Evolutionary conservation across 2,888 invertebrate genomes (phyloP), one percentile per base, ranked within the genome.

Genomic region (Ellobium chinense): DNA sequence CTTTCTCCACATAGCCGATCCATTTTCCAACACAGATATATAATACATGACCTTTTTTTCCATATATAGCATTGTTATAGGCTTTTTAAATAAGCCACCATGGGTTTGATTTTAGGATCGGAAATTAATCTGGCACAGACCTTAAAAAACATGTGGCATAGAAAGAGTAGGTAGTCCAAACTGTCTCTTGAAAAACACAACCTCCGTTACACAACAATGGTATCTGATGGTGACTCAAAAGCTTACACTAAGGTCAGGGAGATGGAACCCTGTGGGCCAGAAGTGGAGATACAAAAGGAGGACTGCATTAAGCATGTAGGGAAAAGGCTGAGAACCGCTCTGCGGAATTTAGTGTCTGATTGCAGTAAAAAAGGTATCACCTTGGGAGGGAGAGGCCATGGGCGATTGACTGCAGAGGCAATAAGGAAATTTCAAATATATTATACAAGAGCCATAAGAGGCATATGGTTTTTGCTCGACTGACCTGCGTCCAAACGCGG

Each of bases 131-230:
- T 46, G 46, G 46, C 46, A 46, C 46, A 46, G 46, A 46, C 18
- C 46, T 46, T 7, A 46, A 63, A 63, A 63, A 21, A 63, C n/a
- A 80, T 60, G 76, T 66, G 77, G 80, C 80, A 74, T 24, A 21
- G 31, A 60, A 69, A 18, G 34, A 1, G 37, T 29, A n/a, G n/a
- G n/a, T n/a, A n/a, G n/a, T n/a, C n/a, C n/a, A n/a, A n/a, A n/a
- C n/a, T n/a, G n/a, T n/a, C n/a, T n/a, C n/a, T n/a, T n/a, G n/a
- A n/a, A n/a, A n/a, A n/a, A n/a, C n/a, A n/a, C n/a, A n/a, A n/a
- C n/a, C n/a, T n/a, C n/a, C n/a, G n/a, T n/a, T n/a, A n/a, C n/a
- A n/a, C n/a, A n/a, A n/a, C n/a, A n/a, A n/a, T n/a, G n/a, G n/a
- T n/a, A n/a, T n/a, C n/a, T n/a, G n/a, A n/a, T 46, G 46, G 46